phyloP scores from a whole-genome alignment of 2,888 invertebrate genomes.

The Agriopis leucophaearia region DNA sequence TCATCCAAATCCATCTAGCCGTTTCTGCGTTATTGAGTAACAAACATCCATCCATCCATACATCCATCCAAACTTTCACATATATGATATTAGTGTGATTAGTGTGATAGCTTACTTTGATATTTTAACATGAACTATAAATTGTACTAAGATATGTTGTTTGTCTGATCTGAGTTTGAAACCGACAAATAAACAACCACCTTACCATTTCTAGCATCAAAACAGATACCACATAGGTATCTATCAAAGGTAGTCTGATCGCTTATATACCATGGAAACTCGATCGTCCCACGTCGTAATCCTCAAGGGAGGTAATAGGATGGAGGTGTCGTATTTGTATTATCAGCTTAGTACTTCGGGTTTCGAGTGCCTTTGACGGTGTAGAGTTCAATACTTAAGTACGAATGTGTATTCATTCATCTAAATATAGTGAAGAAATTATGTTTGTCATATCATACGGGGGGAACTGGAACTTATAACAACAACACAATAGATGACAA shows the following conservation, averaged over 20 bases:
- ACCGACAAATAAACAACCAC: neutral
- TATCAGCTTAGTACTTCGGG: neutral
- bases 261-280: slow-evolving; percentile 6
- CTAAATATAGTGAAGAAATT: neutral
- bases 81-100: too few species aligned
- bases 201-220: neutral
- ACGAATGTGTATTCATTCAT: neutral
- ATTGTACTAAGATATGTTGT: neutral
- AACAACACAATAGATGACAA: too few species aligned
- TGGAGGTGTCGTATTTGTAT: slow-evolving; percentile 21
- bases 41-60: too few species aligned
- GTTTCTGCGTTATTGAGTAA: too few species aligned
- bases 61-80: too few species aligned
- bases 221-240: neutral
- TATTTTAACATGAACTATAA: too few species aligned
- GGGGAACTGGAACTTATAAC: neutral
- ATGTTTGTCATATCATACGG: neutral
- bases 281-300: slow-evolving; percentile 21
- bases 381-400: neutral
- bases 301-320: slow-evolving; percentile 38
- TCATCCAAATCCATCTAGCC: too few species aligned
- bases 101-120: too few species aligned
- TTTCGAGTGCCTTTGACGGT: slow-evolving; percentile 3
- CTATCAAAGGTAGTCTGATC: slow-evolving; percentile 1
- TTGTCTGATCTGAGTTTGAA: neutral